Evolutionary conservation across 2,113 vertebrate genomes (phyloP).

Genomic region (cattle (Bos taurus)): DNA sequence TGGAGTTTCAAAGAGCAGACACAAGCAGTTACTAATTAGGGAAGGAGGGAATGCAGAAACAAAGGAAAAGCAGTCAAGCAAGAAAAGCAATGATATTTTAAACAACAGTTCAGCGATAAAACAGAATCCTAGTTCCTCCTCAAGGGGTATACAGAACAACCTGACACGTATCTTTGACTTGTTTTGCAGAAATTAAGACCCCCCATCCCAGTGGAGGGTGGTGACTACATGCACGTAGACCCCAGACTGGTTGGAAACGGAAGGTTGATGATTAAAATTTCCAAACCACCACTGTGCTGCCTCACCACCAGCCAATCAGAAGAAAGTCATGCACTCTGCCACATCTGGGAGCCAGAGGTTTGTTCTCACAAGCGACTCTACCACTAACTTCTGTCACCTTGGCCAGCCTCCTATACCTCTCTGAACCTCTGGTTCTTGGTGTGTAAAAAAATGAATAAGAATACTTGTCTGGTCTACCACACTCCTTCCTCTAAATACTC

Average conservation of each 20-base stretch:
- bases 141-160: neutral
- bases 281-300: neutral
- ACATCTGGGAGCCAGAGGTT: neutral
- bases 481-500: neutral
- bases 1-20: neutral
- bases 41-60: neutral
- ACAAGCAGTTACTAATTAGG: neutral
- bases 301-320: neutral
- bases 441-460: neutral
- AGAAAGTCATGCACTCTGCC: neutral
- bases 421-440: neutral
- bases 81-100: neutral
- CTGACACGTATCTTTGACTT: neutral
- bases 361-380: neutral
- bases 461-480: neutral
- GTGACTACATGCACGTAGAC: neutral
- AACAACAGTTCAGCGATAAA: neutral
- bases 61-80: neutral
- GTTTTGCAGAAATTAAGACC: neutral
- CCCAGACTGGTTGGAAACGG: no score
- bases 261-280: neutral
- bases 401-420: neutral
- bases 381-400: neutral
- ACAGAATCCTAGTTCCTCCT: neutral
- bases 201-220: neutral